Evolutionary conservation across 2,113 vertebrate genomes (phyloP), one percentile per base, ranked within the genome.

Genomic region (Elanoides forficatus): DNA sequence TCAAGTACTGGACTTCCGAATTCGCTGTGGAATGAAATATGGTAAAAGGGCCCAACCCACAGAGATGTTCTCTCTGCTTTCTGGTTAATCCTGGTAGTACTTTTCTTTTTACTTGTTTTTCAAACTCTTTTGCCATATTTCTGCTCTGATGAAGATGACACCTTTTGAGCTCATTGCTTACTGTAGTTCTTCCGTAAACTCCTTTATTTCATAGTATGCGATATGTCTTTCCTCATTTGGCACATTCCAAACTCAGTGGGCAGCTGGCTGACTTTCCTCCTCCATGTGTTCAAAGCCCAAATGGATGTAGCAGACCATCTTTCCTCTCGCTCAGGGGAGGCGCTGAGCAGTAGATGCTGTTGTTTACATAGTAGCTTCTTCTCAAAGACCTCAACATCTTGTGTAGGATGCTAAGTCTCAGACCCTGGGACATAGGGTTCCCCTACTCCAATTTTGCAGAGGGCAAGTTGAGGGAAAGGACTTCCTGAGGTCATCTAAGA

Each of bases 1-100:
- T 86, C 99, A 99, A 97, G 98, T 99, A 15, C 98, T 99, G 90
- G 99, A 99, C 95, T 99, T 99, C 97, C 98, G 99, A 98, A 99
- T 99, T 92, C 99, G 99, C 66, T 99, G 98, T 80, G 99, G 99
- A 92, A 98, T 98, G 98, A 99, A 99, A 94, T 98, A 99, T 0
- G 99, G 99, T 99, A 97, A 98, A 95, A 81, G 50, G 48, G 10
- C 32, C 84, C 86, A 82, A 93, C 27, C 89, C 83, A 59, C 80
- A 91, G 72, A 73, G 86, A 81, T 17, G 48, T 25, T 40, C 16
- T 71, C 30, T 94, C 45, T 95, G 71, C 75, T 93, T 81, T 85
- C 72, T 89, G 74, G 52, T 97, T 76, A 90, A 88, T 81, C 53
- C 63, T 88, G 86, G 66, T 72, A 71, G 60, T 86, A 72, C 72